Evolutionary conservation across 2,888 invertebrate species (phyloP).

Genomic region (Teleogryllus oceanicus): DNA sequence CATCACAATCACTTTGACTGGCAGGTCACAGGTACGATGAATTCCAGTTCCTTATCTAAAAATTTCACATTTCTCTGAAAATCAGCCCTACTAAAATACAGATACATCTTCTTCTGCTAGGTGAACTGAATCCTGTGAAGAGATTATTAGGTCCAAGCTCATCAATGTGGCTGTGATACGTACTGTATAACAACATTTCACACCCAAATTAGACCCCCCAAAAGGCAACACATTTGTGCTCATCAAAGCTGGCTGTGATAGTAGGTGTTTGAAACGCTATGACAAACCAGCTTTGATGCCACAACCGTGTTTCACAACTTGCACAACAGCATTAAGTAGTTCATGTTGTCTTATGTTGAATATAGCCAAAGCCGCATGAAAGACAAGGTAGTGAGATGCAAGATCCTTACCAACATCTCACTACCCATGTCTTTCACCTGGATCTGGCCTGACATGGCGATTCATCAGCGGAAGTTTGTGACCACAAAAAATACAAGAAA

Average conservation of each 20-base stretch:
- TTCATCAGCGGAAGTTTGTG: no score
- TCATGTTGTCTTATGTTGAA: slow-evolving; percentile 27
- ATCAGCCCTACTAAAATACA: not conserved
- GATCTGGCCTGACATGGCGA: slow-evolving; percentile 43
- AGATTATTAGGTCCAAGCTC: slow-evolving; percentile 62
- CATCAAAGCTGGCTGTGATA: slow-evolving; percentile 97
- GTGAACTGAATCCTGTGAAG: not conserved
- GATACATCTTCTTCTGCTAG: slow-evolving; percentile 23
- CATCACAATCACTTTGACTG: slow-evolving; percentile 80
- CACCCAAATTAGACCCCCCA: slow-evolving; percentile 81
- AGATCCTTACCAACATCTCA: slow-evolving; percentile 76
- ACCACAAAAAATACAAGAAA: no score
- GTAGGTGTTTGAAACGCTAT: slow-evolving; percentile 59
- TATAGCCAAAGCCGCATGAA: slow-evolving; percentile 72
- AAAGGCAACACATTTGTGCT: slow-evolving; percentile 67
- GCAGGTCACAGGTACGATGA: slow-evolving; percentile 49
- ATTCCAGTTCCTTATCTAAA: slow-evolving; percentile 22
- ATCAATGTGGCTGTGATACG: slow-evolving; percentile 99
- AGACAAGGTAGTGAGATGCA: slow-evolving; percentile 97
- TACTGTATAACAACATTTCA: slow-evolving; percentile 65
- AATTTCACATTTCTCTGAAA: not conserved
- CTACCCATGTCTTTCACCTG: slow-evolving; percentile 97
- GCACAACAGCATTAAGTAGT: slow-evolving; percentile 68
- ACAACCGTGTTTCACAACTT: slow-evolving; percentile 52
- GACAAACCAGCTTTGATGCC: slow-evolving; percentile 80